Conservation (phyloP, 1,140 invertebrate species). For the Saccostrea cuccullata region DNA sequence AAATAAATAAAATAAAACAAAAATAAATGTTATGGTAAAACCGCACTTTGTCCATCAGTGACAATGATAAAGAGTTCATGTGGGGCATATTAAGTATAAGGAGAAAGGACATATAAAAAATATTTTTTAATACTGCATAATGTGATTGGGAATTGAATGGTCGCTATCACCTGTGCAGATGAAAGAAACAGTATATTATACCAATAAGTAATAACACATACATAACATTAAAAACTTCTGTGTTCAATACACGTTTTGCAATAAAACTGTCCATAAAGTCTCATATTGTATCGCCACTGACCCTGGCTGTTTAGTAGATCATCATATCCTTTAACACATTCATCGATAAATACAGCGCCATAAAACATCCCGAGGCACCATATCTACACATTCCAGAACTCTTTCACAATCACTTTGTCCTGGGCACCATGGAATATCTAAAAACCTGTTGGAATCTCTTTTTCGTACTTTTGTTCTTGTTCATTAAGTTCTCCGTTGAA, state of each 20-base stretch:
- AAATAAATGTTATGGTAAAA: too few species aligned
- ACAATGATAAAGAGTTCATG: not conserved
- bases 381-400: conserved; percentile 12
- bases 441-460: not conserved
- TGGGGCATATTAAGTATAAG: not conserved
- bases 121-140: not conserved
- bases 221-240: not conserved
- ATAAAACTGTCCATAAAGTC: conserved; percentile 31
- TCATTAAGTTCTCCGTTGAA: not conserved
- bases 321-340: conserved; percentile 25
- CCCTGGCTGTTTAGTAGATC: not conserved
- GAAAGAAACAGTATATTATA: conserved; percentile 2
- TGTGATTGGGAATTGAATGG: not conserved
- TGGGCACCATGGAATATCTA: not conserved
- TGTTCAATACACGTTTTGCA: conserved; percentile 23
- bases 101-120: not conserved
- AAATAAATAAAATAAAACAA: too few species aligned
- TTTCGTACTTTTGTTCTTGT: not conserved
- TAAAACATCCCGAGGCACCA: not conserved
- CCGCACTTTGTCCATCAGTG: too few species aligned
- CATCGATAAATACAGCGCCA: conserved; percentile 12
- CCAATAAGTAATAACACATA: not conserved
- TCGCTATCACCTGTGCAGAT: not conserved
- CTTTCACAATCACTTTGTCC: not conserved
- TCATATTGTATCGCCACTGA: not conserved